Percentiles rank a stretch among this genome's conserved stretches.
Conservation (phyloP, 2,888 invertebrate genomes). For the Lamproptera curius region DNA sequence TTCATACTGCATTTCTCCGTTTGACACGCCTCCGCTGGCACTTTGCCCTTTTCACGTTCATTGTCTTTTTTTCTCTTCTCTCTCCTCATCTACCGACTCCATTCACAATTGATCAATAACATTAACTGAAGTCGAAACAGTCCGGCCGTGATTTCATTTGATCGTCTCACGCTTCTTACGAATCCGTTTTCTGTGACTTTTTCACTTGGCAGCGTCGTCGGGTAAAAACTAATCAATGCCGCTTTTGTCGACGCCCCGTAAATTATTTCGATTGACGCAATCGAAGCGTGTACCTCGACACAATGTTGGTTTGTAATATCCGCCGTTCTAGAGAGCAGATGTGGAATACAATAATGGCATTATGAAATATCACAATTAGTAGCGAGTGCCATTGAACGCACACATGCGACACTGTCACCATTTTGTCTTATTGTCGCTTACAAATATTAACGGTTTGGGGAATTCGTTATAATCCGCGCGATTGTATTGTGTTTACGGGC, state of each 20-base stretch:
- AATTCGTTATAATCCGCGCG: slow-evolving; percentile 72
- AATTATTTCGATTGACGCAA: slow-evolving; percentile 15
- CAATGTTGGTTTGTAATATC: slow-evolving; percentile 5
- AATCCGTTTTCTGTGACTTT: slow-evolving; percentile 17
- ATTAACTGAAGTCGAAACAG: slow-evolving; percentile 16
- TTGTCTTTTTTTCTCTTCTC: slow-evolving; percentile 46
- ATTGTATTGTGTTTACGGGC: slow-evolving; percentile 61
- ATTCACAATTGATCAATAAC: slow-evolving; percentile 15
- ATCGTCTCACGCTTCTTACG: slow-evolving; percentile 20
- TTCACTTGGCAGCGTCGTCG: slow-evolving; percentile 5
- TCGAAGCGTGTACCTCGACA: slow-evolving; percentile 6
- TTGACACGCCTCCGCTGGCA: slow-evolving; percentile 60
- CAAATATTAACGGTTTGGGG: slow-evolving; percentile 73
- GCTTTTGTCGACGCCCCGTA: slow-evolving; percentile 15
- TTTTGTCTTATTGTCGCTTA: slow-evolving; percentile 71
- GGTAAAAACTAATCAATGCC: slow-evolving; percentile 18
- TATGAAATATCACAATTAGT: slow-evolving; percentile 75
- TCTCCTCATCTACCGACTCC: too few species aligned
- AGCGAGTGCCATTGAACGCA: slow-evolving; percentile 68
- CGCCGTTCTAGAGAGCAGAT: slow-evolving; percentile 47
- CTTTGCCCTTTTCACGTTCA: slow-evolving; percentile 66
- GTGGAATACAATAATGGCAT: slow-evolving; percentile 61
- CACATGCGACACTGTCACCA: slow-evolving; percentile 74
- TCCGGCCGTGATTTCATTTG: slow-evolving; percentile 17
- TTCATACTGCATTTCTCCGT: slow-evolving; percentile 70